Evolutionary conservation across 2,113 vertebrate genomes (phyloP).

Genomic region (Phalacrocorax carbo): DNA sequence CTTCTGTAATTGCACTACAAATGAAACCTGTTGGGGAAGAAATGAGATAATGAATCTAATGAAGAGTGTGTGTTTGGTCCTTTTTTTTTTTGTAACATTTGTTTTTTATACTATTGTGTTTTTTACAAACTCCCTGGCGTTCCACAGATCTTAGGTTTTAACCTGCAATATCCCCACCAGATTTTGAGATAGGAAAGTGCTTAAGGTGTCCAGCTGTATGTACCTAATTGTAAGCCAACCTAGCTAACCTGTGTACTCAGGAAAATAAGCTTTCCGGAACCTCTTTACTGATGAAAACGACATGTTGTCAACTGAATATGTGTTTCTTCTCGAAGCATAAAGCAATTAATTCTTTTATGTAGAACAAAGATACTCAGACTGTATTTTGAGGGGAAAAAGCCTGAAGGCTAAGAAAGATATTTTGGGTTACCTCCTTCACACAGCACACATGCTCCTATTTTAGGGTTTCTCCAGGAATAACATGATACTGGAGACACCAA

Average conservation of each 20-base stretch:
- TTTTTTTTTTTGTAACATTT: neutral
- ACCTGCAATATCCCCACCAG: neutral
- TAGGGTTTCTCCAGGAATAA: neutral
- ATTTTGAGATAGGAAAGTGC: neutral
- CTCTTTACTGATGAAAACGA: neutral
- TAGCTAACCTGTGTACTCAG: neutral
- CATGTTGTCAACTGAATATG: neutral
- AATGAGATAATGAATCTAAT: neutral
- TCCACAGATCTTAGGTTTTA: neutral
- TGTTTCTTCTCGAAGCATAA: neutral
- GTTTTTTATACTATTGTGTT: neutral
- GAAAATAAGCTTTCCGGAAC: neutral
- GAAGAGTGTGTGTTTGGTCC: neutral
- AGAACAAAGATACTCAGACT: neutral
- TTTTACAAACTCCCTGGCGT: neutral
- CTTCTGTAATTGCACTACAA: neutral
- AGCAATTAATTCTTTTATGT: neutral
- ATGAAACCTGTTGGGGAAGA: neutral
- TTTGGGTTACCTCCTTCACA: conserved; percentile 4
- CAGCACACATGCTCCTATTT: neutral
- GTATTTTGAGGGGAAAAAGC: neutral
- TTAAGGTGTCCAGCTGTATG: neutral
- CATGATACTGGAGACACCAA: neutral
- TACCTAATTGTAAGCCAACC: neutral
- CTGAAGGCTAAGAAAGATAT: neutral